Evolutionary conservation across 2,888 invertebrate species (phyloP).

Genomic region (Orthosia gothica): DNA sequence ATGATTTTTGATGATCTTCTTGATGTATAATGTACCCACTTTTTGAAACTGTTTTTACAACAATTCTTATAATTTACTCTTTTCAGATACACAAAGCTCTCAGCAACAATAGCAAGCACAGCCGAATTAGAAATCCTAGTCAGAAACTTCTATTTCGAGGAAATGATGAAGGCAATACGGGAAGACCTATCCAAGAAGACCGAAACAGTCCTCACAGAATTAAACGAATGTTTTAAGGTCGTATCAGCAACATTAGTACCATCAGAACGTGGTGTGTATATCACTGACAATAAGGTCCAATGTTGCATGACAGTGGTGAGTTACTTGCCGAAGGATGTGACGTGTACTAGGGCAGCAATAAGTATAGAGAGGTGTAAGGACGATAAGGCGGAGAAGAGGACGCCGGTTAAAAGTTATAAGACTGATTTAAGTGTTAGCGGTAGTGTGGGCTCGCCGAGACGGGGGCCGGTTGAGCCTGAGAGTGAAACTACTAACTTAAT

Average conservation of each 20-base stretch:
- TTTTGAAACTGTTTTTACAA: background rate
- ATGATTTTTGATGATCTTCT: too few species aligned
- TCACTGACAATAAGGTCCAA: constrained; percentile 87
- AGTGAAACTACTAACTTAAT: constrained; percentile 80
- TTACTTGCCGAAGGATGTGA: constrained; percentile 92
- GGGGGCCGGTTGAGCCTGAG: constrained; percentile 76
- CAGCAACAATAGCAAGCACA: constrained; percentile 95
- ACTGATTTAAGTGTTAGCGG: constrained; percentile 87
- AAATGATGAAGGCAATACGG: constrained; percentile 94
- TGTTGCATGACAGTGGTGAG: constrained; percentile 85
- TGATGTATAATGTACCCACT: background rate
- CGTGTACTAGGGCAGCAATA: constrained; percentile 92
- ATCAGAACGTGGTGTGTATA: constrained; percentile 89
- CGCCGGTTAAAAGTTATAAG: constrained; percentile 88
- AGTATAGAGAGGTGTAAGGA: constrained; percentile 92
- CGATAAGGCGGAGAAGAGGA: constrained; percentile 79
- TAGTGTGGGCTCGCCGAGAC: constrained; percentile 83
- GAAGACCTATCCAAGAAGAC: constrained; percentile 84
- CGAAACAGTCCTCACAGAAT: constrained; percentile 89
- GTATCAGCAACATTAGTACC: constrained; percentile 90
- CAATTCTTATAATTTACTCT: background rate
- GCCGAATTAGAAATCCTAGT: constrained; percentile 94
- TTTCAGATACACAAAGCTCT: constrained; percentile 94
- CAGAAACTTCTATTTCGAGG: constrained; percentile 95
- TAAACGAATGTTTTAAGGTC: constrained; percentile 91